Percentiles rank a stretch among this genome's conserved stretches.
These are phyloP conservation scores for Tor tambroides DNA, from an alignment of 2,113 vertebrate species.

Conservation along the genomic window DNA sequence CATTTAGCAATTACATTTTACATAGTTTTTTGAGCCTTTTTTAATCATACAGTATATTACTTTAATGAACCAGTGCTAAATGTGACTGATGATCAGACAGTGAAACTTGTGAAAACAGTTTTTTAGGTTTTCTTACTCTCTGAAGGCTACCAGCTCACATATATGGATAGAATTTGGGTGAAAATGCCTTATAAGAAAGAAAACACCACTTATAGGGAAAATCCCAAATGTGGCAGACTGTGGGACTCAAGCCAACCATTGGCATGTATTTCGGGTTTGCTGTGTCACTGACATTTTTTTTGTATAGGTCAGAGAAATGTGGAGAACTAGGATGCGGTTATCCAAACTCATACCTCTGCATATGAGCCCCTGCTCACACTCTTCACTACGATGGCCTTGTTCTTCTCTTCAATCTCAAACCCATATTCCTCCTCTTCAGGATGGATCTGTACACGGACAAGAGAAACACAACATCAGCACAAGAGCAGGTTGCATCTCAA, in stretches of 20 bases:
- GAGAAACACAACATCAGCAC: conserved; percentile 6
- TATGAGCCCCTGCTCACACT: conserved; percentile 90
- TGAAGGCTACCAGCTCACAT: not conserved
- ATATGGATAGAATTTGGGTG: not conserved
- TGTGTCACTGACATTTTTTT: not conserved
- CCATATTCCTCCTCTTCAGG: conserved; percentile 96
- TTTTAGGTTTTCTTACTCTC: not conserved
- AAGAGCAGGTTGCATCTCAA: not conserved
- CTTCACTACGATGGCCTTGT: conserved; percentile 92
- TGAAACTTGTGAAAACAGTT: not conserved
- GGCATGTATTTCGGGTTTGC: not conserved
- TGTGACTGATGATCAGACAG: not conserved
- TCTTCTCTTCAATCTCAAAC: conserved; percentile 97
- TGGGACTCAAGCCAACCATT: not conserved
- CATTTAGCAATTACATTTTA: too few species aligned
- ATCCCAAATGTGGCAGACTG: not conserved
- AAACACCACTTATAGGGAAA: conserved; percentile 4
- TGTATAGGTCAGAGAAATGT: not conserved
- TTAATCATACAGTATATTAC: not conserved
- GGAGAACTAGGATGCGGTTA: not conserved
- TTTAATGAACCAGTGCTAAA: not conserved
- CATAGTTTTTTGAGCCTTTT: too few species aligned
- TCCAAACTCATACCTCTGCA: conserved; percentile 83
- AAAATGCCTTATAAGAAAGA: not conserved
- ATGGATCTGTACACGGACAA: conserved; percentile 79